Evolutionary conservation across 2,113 vertebrate genomes (phyloP).

Genomic region (Pterocles burchelli): DNA sequence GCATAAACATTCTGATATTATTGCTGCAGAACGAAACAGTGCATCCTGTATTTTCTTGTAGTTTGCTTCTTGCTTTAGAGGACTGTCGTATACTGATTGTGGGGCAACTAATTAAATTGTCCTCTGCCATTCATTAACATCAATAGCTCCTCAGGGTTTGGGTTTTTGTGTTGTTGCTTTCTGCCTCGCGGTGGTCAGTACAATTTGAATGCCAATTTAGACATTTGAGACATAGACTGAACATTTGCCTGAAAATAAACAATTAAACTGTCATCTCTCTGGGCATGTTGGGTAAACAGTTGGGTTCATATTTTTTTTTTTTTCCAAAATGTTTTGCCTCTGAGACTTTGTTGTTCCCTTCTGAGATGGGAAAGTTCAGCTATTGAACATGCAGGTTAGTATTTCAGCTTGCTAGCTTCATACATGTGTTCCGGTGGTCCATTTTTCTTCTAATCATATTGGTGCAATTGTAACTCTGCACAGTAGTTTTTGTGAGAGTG

Average conservation of each 20-base stretch:
- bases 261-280: background rate
- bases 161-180: background rate
- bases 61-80: background rate
- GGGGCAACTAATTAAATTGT: background rate
- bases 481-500: background rate
- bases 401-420: background rate
- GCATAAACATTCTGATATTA: background rate
- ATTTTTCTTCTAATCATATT: background rate
- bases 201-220: background rate
- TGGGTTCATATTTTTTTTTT: background rate
- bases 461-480: background rate
- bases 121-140: background rate
- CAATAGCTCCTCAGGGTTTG: background rate
- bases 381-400: background rate
- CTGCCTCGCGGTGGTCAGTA: background rate
- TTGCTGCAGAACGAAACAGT: background rate
- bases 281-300: background rate
- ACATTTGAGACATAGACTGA: background rate
- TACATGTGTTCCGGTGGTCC: background rate
- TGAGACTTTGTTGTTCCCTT: background rate
- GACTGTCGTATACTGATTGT: background rate
- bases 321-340: background rate
- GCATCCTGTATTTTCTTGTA: background rate
- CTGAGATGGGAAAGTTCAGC: background rate
- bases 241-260: background rate